A percentile compares a stretch with the other conserved stretches of the same genome.
Conservation (phyloP, 2,113 vertebrate species). For the Pelusios castaneus region DNA sequence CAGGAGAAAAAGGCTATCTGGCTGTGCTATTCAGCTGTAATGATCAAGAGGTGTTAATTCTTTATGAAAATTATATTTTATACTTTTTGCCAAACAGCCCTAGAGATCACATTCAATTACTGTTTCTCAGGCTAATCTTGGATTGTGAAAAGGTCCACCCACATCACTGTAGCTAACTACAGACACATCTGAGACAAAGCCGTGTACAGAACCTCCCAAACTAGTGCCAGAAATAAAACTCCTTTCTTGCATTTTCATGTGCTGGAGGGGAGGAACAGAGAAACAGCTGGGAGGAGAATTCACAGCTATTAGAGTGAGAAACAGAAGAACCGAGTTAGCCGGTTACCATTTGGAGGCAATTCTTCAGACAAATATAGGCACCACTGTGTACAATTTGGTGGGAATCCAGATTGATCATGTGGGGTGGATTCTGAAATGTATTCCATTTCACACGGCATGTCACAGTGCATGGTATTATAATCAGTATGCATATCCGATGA, state of each 20-base stretch:
- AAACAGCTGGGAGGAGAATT: background rate
- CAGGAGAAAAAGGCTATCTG: background rate
- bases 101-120: background rate
- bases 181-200: slow-evolving; percentile 29
- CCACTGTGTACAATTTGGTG: background rate
- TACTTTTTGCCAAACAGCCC: background rate
- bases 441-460: background rate
- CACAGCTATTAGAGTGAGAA: background rate
- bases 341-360: background rate
- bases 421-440: fast-evolving
- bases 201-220: background rate
- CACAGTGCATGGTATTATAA: background rate
- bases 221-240: slow-evolving; percentile 5
- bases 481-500: background rate
- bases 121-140: background rate
- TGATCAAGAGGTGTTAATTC: background rate
- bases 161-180: background rate
- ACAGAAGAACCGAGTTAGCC: background rate
- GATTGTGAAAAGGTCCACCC: background rate
- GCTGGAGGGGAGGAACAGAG: background rate
- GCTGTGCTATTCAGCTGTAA: background rate
- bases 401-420: background rate
- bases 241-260: background rate
- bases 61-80: background rate
- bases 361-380: background rate